These are phyloP conservation scores for Luperina testacea DNA, from an alignment of 2,888 invertebrate genomes.

Conservation along the genomic window DNA sequence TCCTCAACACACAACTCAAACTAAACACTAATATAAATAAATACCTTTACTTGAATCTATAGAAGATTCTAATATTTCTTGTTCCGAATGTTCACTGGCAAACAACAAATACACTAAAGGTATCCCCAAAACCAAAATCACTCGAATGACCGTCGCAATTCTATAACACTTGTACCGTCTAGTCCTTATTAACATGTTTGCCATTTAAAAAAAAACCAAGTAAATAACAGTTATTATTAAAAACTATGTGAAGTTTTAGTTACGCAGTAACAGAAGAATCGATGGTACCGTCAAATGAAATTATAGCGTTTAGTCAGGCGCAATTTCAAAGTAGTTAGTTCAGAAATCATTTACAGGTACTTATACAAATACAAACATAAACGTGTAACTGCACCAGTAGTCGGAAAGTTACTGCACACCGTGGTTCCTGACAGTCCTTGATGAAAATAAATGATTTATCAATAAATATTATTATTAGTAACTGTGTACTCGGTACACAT, in stretches of 20 bases:
- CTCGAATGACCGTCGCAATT: slow-evolving; percentile 77
- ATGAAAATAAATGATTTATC: slow-evolving; percentile 79
- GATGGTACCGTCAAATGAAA: slow-evolving; percentile 79
- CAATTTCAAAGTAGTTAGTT: slow-evolving; percentile 76
- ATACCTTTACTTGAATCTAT: slow-evolving; percentile 68
- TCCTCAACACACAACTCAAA: background rate
- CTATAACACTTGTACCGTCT: slow-evolving; percentile 75
- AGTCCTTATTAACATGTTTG: slow-evolving; percentile 87
- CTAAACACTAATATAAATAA: background rate
- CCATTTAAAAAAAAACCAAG: slow-evolving; percentile 76
- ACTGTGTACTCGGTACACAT: slow-evolving; percentile 65
- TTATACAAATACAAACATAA: slow-evolving; percentile 66
- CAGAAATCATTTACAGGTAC: slow-evolving; percentile 52
- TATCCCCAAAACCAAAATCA: slow-evolving; percentile 80
- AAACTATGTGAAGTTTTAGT: slow-evolving; percentile 12
- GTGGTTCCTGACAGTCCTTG: slow-evolving; percentile 63
- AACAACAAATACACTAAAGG: slow-evolving; percentile 77
- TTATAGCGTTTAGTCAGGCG: slow-evolving; percentile 81
- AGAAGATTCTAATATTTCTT: slow-evolving; percentile 32
- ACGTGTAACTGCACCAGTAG: slow-evolving; percentile 70
- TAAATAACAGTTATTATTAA: slow-evolving; percentile 7
- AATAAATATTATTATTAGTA: slow-evolving; percentile 75
- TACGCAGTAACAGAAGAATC: background rate
- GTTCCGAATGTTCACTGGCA: slow-evolving; percentile 38
- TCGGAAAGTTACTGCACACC: slow-evolving; percentile 71